Evolutionary conservation across 2,113 vertebrate genomes (phyloP).

Genomic region (Syrmaticus mikado): DNA sequence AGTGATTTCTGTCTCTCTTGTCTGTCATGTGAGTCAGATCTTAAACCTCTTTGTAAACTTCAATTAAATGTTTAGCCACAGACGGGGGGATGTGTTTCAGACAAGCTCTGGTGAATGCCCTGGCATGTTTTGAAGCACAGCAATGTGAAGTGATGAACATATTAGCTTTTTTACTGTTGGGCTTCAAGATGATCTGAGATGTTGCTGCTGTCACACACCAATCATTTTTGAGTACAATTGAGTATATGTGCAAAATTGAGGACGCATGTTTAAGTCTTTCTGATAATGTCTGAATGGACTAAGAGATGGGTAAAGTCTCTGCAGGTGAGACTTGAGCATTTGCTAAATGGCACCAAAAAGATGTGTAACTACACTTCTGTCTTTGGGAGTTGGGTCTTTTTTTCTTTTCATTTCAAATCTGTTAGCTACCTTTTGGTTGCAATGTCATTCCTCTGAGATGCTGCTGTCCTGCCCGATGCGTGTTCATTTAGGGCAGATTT

Average conservation of each 20-base stretch:
- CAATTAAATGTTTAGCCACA: not conserved
- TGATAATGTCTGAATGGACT: not conserved
- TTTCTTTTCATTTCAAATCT: not conserved
- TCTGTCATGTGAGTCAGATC: slow-evolving; percentile 12
- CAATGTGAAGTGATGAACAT: not conserved
- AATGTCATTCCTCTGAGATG: not conserved
- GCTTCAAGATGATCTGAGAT: not conserved
- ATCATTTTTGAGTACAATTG: not conserved
- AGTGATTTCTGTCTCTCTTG: slow-evolving; percentile 10
- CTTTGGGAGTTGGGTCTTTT: not conserved
- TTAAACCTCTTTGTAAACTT: slow-evolving; percentile 42
- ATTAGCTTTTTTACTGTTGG: not conserved
- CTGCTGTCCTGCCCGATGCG: not conserved
- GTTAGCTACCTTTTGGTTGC: not conserved
- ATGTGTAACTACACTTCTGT: not conserved
- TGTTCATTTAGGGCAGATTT: not conserved
- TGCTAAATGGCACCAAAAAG: not conserved
- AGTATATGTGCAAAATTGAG: not conserved
- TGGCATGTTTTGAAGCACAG: not conserved
- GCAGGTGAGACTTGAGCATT: not conserved
- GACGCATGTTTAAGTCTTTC: not conserved
- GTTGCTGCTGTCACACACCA: not conserved
- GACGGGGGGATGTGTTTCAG: not conserved
- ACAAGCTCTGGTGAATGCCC: not conserved
- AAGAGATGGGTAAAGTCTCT: not conserved